A percentile compares a stretch with the other conserved stretches of the same genome.
phyloP scores from a whole-genome alignment of 1,140 invertebrate species.

The Drosophila willistoni region DNA sequence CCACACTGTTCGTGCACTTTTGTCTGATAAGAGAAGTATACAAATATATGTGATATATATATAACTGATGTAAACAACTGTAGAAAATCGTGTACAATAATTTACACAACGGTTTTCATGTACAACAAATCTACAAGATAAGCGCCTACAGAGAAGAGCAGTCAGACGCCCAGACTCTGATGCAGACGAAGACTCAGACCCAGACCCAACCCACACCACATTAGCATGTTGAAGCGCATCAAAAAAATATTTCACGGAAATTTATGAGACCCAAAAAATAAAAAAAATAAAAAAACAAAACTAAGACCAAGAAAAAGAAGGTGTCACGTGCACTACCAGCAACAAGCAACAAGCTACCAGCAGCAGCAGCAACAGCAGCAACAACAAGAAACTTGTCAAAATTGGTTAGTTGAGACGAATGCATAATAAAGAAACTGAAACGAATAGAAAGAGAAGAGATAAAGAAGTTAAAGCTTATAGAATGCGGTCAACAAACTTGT shows the following conservation, averaged over 20 bases:
- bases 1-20: constrained; percentile 37
- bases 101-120: constrained; percentile 61
- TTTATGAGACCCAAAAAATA: constrained; percentile 57
- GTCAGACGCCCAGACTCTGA: background rate
- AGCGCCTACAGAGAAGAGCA: constrained; percentile 9
- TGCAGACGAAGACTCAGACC: constrained; percentile 1
- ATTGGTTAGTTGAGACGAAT: constrained; percentile 60
- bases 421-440: constrained; percentile 53
- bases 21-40: constrained; percentile 51
- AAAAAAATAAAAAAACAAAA: constrained; percentile 36
- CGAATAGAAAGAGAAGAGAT: constrained; percentile 44
- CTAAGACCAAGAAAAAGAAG: constrained; percentile 37
- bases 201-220: constrained; percentile 42
- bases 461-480: constrained; percentile 72
- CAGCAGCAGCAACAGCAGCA: constrained; percentile 9
- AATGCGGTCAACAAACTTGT: constrained; percentile 78
- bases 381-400: constrained; percentile 63
- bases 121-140: constrained; percentile 22
- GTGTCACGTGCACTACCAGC: constrained; percentile 68
- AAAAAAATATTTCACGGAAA: constrained; percentile 76
- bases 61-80: constrained; percentile 27
- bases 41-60: background rate
- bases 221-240: constrained; percentile 69
- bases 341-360: constrained; percentile 22
- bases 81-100: constrained; percentile 52